Evolutionary conservation across 2,888 invertebrate genomes (phyloP), one percentile per base, ranked within the genome.

Genomic region (Synergus laeviventris): DNA sequence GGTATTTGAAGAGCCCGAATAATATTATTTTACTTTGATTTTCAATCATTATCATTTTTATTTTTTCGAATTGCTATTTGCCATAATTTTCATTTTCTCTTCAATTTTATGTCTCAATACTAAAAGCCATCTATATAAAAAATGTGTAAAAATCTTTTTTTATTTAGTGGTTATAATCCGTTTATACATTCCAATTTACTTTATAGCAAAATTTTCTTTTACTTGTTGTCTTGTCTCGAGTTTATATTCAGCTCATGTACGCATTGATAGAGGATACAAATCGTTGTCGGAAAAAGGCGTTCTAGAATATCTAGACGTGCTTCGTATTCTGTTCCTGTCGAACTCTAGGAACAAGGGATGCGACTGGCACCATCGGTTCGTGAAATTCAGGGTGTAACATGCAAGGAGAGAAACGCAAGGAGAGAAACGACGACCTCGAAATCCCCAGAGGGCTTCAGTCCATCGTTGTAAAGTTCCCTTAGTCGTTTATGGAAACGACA

Each of bases 211-310:
- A 56, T 56, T 56, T 9, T 56, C 21, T 18, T 12, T 56, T 12
- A 21, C 21, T 2, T 56, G 12, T 2, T 56, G 12, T 21, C 12
- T 56, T 21, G 12, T 21, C 56, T 2, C 11, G 56, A 56, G 21
- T 56, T 21, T 56, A 56, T 70, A 70, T 70, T 70, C 70, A 45
- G 45, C 45, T 70, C 70, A 70, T 49, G 78, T 76, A 76, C 31
- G 45, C 49, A 70, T 70, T 70, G 70, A 78, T 86, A 86, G 85
- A 83, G 84, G 82, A 85, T 86, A 86, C 84, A 86, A 86, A 86
- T 86, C 82, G 85, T 84, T 77, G 78, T 74, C 60, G 74, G 36
- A 61, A 75, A 16, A 75, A 70, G 76, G 36, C 56, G 45, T 70
- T 70, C 70, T 14, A 70, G 45, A 70, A 70, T 45, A 49, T 70